Evolutionary conservation across 1,140 invertebrate genomes (phyloP).

Genomic region (Mercenaria mercenaria): DNA sequence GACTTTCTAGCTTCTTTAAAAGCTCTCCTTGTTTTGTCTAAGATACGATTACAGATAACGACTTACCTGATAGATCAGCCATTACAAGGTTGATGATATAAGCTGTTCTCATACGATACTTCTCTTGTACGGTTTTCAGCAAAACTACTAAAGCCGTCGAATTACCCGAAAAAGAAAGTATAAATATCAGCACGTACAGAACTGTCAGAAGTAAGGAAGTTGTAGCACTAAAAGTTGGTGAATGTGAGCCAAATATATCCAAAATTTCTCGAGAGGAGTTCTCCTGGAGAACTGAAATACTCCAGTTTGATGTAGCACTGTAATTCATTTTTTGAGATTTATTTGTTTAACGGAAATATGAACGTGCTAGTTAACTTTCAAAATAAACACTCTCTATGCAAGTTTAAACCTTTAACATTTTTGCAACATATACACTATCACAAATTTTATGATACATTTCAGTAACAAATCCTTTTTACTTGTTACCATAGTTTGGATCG

Average conservation of each 20-base stretch:
- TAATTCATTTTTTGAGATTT: neutral
- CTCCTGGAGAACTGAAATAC: neutral
- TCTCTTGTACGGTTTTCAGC: neutral
- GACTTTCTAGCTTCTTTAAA: too few relatives aligned
- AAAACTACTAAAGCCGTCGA: neutral
- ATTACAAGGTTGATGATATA: conserved; percentile 34
- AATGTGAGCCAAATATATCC: neutral
- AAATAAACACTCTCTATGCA: too few relatives aligned
- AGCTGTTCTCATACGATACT: neutral
- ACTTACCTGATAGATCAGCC: conserved; percentile 47
- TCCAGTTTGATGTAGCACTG: neutral
- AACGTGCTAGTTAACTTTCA: too few relatives aligned
- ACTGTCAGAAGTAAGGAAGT: neutral
- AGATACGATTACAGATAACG: too few relatives aligned
- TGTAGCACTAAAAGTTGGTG: too few relatives aligned
- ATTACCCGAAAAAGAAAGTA: conserved; percentile 21
- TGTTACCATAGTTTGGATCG: too few relatives aligned
- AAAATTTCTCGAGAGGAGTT: neutral
- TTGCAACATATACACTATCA: too few relatives aligned
- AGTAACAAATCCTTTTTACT: too few relatives aligned
- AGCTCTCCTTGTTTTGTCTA: too few relatives aligned
- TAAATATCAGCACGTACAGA: conserved; percentile 32
- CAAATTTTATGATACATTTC: too few relatives aligned
- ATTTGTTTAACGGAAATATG: too few relatives aligned
- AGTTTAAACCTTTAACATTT: too few relatives aligned